Evolutionary conservation across 2,888 invertebrate species (phyloP).

Genomic region (Heliconius sara): DNA sequence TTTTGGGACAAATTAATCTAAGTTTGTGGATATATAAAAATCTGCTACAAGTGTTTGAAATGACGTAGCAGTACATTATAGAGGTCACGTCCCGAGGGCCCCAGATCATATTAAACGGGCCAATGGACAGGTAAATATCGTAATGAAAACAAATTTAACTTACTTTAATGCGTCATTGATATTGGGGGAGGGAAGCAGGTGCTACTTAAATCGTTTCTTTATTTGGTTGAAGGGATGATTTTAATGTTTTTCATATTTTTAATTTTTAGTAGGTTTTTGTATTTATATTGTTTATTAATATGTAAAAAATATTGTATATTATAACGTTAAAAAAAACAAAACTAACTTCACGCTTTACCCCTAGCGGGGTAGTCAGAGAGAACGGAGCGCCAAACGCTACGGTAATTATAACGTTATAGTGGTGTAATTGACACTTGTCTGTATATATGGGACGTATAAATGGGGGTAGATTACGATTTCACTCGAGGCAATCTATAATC

Average conservation of each 20-base stretch:
- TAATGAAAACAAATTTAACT: slow-evolving; percentile 79
- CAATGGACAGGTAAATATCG: slow-evolving; percentile 81
- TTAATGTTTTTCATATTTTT: background rate
- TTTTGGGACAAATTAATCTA: slow-evolving; percentile 36
- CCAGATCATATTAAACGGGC: slow-evolving; percentile 74
- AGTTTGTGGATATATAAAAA: slow-evolving; percentile 65
- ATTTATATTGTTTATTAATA: too few relatives aligned
- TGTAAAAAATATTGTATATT: too few relatives aligned
- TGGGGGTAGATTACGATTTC: too few relatives aligned
- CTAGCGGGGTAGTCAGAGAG: too few relatives aligned
- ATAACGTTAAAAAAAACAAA: too few relatives aligned
- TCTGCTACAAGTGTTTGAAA: slow-evolving; percentile 75
- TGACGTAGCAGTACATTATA: slow-evolving; percentile 71
- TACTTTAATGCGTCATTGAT: slow-evolving; percentile 79
- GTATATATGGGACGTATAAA: too few relatives aligned
- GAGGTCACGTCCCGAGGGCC: slow-evolving; percentile 67
- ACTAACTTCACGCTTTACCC: too few relatives aligned
- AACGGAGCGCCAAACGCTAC: too few relatives aligned
- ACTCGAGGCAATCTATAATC: too few relatives aligned
- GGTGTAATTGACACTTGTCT: too few relatives aligned
- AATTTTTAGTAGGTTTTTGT: too few relatives aligned
- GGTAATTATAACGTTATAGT: too few relatives aligned
- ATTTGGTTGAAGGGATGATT: slow-evolving; percentile 1
- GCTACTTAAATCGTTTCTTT: slow-evolving; percentile 24
- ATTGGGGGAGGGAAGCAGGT: slow-evolving; percentile 55